Base-by-base conservation (phyloP, 2,113 vertebrate species). In the Noturus placidus region DNA sequence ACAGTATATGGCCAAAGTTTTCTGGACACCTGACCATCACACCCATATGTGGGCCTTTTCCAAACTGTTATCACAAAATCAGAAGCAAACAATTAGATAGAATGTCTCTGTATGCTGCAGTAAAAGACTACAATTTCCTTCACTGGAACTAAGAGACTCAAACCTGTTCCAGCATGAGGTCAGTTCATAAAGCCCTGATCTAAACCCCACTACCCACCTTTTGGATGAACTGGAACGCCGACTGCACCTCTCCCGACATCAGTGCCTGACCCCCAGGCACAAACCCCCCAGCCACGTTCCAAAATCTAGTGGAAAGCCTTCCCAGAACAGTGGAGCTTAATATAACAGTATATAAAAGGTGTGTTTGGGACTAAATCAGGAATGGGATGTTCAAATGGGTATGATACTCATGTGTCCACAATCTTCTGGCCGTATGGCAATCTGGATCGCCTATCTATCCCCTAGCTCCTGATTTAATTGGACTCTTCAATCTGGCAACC, bases 401-500 rank as follows among this genome's bases (percentile, higher is more conserved):
- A 15, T 81, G 27, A 59, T 81, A 20, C 10, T 22, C 1, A 22
- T 0, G 10, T 56, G n/a, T 33, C 8, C 52, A 3, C 50, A 30
- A 56, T 4, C n/a, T 10, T 56, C n/a, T 4, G 27, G 2, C 74
- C 25, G 6, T 78, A 52, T 22, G 35, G 33, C 33, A 72, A 22
- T 42, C 27, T 46, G 6, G 81, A 46, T 46, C 4, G 8, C 4
- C 42, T 54, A 25, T 46, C 6, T 46, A 46, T 46, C 42, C 5
- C 42, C 46, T 50, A 14, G 59, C 9, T n/a, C 27, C 59, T 65
- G 38, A 14, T 83, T 69, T 35, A 38, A 72, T 35, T 76, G 52
- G 10, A 38, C 54, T 42, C 35, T 42, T 76, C 54, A 59, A 61
- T 35, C 61, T 70, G 65, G 82, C 65, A 84, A 69, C 84, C 84